Evolutionary conservation across 2,113 vertebrate genomes (phyloP).

Genomic region (Xiphophorus maculatus): DNA sequence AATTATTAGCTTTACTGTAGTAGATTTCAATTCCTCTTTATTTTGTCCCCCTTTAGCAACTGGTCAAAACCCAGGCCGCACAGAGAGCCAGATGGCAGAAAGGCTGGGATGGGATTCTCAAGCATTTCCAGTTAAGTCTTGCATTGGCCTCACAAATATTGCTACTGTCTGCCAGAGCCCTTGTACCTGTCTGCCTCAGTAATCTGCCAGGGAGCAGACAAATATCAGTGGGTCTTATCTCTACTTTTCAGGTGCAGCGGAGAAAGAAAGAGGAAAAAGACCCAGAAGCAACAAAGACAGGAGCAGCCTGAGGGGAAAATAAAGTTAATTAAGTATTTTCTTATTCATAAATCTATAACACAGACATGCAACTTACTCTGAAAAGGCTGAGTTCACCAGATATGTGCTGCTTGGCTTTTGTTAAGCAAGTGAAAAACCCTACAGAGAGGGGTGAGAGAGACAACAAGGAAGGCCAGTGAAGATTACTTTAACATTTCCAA

Average conservation of each 20-base stretch:
- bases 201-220: conserved; percentile 77
- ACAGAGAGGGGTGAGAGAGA: conserved; percentile 1
- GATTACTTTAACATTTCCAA: conserved; percentile 36
- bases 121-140: conserved; percentile 39
- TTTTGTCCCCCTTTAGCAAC: not conserved
- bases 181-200: conserved; percentile 68
- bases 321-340: conserved; percentile 43
- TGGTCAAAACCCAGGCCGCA: no score
- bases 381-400: conserved; percentile 26
- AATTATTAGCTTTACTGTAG: not conserved
- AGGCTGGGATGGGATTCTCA: conserved; percentile 12
- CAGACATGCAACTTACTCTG: conserved; percentile 24
- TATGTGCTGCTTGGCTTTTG: conserved; percentile 4
- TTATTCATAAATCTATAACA: conserved; percentile 15
- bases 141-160: conserved; percentile 46
- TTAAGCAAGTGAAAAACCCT: conserved; percentile 20
- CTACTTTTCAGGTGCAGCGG: conserved; percentile 68
- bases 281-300: conserved; percentile 40
- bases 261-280: conserved; percentile 50
- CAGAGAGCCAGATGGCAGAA: conserved; percentile 10
- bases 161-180: conserved; percentile 53
- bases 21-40: no score
- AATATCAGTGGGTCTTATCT: conserved; percentile 79
- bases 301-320: conserved; percentile 33
- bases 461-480: conserved; percentile 27